Percentiles rank a stretch among this genome's conserved stretches.
These are phyloP conservation scores for Masticophis lateralis DNA, from an alignment of 2,797 vertebrate species.

Conservation along the genomic window DNA sequence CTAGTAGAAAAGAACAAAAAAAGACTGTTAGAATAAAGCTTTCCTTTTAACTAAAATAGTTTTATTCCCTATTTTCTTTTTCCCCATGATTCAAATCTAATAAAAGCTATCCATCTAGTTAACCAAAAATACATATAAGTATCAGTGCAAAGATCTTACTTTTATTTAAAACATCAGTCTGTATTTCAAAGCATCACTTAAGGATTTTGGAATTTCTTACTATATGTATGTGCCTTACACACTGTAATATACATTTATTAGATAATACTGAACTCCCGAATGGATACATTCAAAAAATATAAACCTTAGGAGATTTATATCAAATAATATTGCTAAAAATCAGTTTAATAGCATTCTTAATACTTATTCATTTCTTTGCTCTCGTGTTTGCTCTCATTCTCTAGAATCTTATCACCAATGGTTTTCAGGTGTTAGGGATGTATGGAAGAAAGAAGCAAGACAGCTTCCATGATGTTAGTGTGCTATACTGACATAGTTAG, in stretches of 20 bases:
- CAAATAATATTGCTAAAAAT: not conserved
- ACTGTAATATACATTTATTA: constrained; percentile 5
- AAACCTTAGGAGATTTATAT: not conserved
- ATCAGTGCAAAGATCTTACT: not conserved
- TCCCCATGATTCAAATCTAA: not conserved
- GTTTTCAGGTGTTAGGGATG: not conserved
- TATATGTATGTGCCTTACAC: not conserved
- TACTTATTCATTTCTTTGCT: not conserved
- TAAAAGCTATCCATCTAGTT: not conserved
- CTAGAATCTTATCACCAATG: not conserved
- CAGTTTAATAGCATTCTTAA: not conserved
- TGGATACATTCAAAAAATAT: not conserved
- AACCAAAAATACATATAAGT: not conserved
- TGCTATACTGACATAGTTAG: not conserved
- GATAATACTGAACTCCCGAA: not conserved
- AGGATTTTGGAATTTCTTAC: not conserved
- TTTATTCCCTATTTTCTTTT: not conserved
- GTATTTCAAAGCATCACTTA: not conserved
- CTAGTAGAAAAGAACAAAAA: not conserved
- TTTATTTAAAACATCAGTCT: not conserved
- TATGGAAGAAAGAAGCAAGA: not conserved
- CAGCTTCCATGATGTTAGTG: not conserved
- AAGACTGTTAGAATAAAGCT: not conserved
- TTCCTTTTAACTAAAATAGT: not conserved
- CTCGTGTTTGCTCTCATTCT: not conserved